These are phyloP conservation scores for Arrhopalites spinosus DNA, from an alignment of 2,888 invertebrate species.

Conservation along the genomic window DNA sequence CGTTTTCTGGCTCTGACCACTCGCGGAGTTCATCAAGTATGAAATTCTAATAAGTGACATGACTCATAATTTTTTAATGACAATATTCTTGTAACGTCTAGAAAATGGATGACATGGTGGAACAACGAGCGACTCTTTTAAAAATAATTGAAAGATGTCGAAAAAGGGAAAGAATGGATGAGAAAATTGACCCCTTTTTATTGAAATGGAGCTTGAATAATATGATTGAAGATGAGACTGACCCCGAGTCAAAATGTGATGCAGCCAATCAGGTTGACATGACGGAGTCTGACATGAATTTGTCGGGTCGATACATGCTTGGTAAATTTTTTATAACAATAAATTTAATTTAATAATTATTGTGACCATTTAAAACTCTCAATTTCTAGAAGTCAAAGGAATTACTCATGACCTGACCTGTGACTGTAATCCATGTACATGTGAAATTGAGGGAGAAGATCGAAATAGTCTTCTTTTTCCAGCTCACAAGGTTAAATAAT, in stretches of 20 bases:
- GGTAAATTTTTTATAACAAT: neutral
- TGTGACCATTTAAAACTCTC: too few species aligned
- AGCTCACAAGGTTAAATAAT: neutral
- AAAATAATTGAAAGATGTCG: constrained; percentile 49
- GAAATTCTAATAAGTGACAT: neutral
- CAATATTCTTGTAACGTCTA: too few species aligned
- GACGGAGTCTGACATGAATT: neutral
- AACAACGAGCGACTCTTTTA: constrained; percentile 43
- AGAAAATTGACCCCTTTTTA: constrained; percentile 50
- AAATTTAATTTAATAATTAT: too few species aligned
- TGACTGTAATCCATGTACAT: constrained; percentile 48
- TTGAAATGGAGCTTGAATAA: constrained; percentile 44
- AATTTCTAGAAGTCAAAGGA: constrained; percentile 19
- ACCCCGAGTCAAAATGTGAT: neutral
- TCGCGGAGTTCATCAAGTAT: constrained; percentile 39
- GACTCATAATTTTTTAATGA: neutral
- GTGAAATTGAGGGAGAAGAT: constrained; percentile 26
- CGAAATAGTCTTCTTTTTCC: neutral
- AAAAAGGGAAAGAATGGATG: constrained; percentile 47
- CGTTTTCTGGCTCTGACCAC: constrained; percentile 45
- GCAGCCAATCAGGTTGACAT: neutral
- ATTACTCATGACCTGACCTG: constrained; percentile 46
- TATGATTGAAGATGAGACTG: constrained; percentile 9
- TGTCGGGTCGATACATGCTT: constrained; percentile 27
- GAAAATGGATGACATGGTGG: constrained; percentile 45